phyloP scores from a whole-genome alignment of 92 coral and sea anemone species.

The Bergia puertoricense region DNA sequence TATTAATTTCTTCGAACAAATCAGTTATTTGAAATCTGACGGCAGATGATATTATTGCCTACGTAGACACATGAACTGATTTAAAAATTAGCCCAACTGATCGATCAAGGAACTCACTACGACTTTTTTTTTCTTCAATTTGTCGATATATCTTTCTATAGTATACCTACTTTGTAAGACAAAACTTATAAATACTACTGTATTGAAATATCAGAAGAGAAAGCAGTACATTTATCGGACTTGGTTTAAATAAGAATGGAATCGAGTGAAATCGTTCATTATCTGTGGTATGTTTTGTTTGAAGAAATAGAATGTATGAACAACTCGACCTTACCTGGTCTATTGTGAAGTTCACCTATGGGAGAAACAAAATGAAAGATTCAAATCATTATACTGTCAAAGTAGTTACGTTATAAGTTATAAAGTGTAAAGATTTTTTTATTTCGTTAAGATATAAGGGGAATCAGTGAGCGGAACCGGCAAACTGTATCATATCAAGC shows the following conservation, averaged over 20 bases:
- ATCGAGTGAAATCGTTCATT: not conserved
- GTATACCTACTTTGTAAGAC: not conserved
- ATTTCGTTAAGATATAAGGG: not conserved
- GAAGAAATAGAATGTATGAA: not conserved
- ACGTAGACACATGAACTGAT: not conserved
- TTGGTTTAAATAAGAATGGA: not conserved
- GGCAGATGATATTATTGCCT: not conserved
- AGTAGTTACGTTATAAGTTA: not conserved
- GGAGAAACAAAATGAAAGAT: constrained; percentile 16
- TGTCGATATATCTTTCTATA: not conserved
- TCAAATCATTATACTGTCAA: not conserved
- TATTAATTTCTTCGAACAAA: too few relatives aligned
- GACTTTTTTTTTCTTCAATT: not conserved
- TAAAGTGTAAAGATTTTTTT: not conserved
- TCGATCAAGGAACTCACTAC: too few relatives aligned
- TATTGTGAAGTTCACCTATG: constrained; percentile 94
- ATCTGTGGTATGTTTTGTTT: not conserved
- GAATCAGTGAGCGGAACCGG: constrained; percentile 1
- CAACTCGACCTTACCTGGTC: constrained; percentile 81
- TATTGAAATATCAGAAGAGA: not conserved
- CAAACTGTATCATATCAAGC: not conserved
- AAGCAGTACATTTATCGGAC: not conserved
- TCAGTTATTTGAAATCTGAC: too few relatives aligned
- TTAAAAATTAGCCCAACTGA: not conserved
- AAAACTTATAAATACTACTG: not conserved